phyloP scores from a whole-genome alignment of 2,113 vertebrate species.

The Oncorhynchus mykiss region DNA sequence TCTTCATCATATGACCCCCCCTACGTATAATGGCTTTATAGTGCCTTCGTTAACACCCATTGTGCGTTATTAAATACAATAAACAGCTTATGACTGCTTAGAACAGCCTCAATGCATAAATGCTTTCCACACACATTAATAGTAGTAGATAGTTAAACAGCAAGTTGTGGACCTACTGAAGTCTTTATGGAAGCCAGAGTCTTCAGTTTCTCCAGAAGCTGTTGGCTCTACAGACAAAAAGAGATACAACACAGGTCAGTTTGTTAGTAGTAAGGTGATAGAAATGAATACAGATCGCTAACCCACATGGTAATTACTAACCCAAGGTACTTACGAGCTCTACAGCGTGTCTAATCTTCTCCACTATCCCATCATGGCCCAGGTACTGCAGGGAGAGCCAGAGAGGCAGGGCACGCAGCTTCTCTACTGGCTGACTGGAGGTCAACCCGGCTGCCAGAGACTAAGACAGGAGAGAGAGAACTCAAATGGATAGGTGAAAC shows the following conservation, averaged over 20 bases:
- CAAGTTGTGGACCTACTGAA: slow-evolving; percentile 74
- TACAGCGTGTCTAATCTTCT: slow-evolving; percentile 85
- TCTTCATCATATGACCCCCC: no score
- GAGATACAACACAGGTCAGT: not conserved
- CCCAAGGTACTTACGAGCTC: slow-evolving; percentile 78
- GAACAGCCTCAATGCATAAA: no score
- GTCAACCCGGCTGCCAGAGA: slow-evolving; percentile 90
- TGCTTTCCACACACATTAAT: no score
- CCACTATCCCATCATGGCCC: slow-evolving; percentile 87
- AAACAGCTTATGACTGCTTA: no score
- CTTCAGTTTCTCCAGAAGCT: slow-evolving; percentile 86
- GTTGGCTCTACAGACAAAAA: slow-evolving; percentile 81
- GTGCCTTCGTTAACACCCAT: no score
- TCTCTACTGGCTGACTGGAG: slow-evolving; percentile 87
- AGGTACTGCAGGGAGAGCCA: slow-evolving; percentile 95
- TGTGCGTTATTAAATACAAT: no score
- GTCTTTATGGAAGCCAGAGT: slow-evolving; percentile 85
- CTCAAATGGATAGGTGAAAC: no score
- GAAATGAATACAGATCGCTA: not conserved
- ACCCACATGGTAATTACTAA: not conserved
- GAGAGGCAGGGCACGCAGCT: slow-evolving; percentile 89
- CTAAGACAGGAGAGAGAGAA: slow-evolving; percentile 59
- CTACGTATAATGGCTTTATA: no score
- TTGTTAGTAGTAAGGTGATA: not conserved
- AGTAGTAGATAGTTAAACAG: no score